Conservation (phyloP, 2,888 invertebrate genomes). For the Hydraecia micacea region DNA sequence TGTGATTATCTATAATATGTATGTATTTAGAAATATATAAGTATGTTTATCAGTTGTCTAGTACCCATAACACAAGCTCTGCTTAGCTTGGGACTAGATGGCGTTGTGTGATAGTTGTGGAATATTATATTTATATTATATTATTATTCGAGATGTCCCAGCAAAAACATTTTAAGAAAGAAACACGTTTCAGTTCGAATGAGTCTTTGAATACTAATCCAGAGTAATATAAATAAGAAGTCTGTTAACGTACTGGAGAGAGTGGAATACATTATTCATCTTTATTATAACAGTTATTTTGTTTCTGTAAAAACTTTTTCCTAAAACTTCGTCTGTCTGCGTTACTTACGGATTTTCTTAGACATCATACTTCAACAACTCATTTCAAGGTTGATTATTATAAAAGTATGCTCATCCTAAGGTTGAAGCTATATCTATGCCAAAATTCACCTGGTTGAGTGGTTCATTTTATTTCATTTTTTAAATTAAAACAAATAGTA, state of each 20-base stretch:
- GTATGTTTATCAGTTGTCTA: too few species aligned
- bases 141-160: background rate
- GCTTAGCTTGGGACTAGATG: too few species aligned
- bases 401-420: background rate
- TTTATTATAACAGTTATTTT: slow-evolving; percentile 16
- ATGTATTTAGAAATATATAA: too few species aligned
- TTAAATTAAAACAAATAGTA: too few species aligned
- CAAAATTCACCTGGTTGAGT: background rate
- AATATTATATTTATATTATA: too few species aligned
- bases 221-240: slow-evolving; percentile 45
- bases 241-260: slow-evolving; percentile 32
- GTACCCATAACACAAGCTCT: too few species aligned
- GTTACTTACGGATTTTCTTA: background rate
- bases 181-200: slow-evolving; percentile 16
- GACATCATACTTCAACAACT: background rate
- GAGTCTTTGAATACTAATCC: slow-evolving; percentile 52
- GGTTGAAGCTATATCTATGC: background rate
- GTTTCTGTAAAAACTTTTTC: background rate
- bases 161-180: slow-evolving; percentile 9
- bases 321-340: background rate
- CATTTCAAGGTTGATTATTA: background rate
- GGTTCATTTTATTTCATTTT: too few species aligned
- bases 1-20: too few species aligned
- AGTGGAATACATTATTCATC: slow-evolving; percentile 45
- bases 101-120: too few species aligned